Conservation (phyloP, 1,140 invertebrate genomes). For the Heliothis subflexa region DNA sequence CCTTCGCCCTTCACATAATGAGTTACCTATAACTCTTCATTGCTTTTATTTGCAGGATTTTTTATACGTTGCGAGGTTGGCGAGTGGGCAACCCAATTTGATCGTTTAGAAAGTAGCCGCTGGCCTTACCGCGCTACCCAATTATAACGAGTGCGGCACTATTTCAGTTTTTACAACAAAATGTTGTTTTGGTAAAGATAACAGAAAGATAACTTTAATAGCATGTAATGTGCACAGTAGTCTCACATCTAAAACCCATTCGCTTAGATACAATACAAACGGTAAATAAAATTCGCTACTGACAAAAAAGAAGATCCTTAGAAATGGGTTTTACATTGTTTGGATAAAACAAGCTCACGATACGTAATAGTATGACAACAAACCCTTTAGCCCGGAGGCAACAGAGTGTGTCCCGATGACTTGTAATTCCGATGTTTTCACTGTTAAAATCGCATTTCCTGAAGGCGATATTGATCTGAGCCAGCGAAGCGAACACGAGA, state of each 20-base stretch:
- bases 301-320: slow-evolving; percentile 39
- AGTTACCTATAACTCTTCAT: slow-evolving; percentile 61
- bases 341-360: slow-evolving; percentile 70
- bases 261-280: slow-evolving; percentile 35
- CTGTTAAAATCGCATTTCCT: slow-evolving; percentile 86
- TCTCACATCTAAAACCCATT: slow-evolving; percentile 40
- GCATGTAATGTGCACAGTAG: slow-evolving; percentile 10
- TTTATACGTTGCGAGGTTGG: slow-evolving; percentile 41
- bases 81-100: not conserved
- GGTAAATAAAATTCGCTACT: slow-evolving; percentile 30
- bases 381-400: slow-evolving; percentile 80
- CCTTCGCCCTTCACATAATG: slow-evolving; percentile 71
- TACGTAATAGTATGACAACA: slow-evolving; percentile 79
- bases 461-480: slow-evolving; percentile 74
- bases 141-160: not conserved
- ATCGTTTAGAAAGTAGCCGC: slow-evolving; percentile 34
- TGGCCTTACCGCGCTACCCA: slow-evolving; percentile 19
- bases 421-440: slow-evolving; percentile 84
- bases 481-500: slow-evolving; percentile 74
- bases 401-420: slow-evolving; percentile 77
- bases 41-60: slow-evolving; percentile 59
- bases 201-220: no score
- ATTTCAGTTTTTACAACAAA: not conserved
- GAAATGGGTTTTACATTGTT: slow-evolving; percentile 54
- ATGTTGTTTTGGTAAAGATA: not conserved